Percentiles rank a stretch among this genome's conserved stretches.
phyloP scores from a whole-genome alignment of 2,113 vertebrate species.

The Cervus canadensis region DNA sequence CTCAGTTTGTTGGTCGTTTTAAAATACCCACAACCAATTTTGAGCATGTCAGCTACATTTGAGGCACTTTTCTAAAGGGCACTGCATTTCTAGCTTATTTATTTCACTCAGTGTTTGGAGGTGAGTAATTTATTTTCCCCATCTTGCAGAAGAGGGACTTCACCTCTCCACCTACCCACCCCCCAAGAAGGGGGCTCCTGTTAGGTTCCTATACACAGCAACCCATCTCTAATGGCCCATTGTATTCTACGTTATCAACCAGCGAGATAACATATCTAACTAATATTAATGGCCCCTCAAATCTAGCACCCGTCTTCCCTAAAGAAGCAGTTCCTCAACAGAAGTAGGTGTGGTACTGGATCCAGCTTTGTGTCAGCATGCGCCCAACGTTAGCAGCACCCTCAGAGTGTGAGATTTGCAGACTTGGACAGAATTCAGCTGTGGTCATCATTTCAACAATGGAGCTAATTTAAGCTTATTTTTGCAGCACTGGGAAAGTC shows the following conservation, averaged over 20 bases:
- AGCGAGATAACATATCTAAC: neutral
- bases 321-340: neutral
- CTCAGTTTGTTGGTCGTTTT: neutral
- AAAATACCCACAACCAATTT: neutral
- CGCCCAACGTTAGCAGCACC: neutral
- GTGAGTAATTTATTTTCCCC: neutral
- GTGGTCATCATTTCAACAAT: constrained; percentile 45
- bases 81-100: neutral
- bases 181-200: neutral
- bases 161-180: neutral
- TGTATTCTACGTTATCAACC: neutral
- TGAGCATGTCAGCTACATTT: neutral
- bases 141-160: neutral
- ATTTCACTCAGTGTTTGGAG: neutral
- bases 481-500: neutral
- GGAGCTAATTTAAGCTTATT: constrained; percentile 32
- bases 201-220: neutral
- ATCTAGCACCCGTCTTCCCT: neutral
- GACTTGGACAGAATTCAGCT: constrained; percentile 12
- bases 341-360: neutral
- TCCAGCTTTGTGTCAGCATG: neutral
- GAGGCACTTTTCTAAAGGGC: neutral
- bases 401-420: neutral
- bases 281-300: neutral
- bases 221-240: neutral